Evolutionary conservation across 2,797 vertebrate genomes (phyloP), one percentile per base, ranked within the genome.

Genomic region (Craterocephalus amniculus): DNA sequence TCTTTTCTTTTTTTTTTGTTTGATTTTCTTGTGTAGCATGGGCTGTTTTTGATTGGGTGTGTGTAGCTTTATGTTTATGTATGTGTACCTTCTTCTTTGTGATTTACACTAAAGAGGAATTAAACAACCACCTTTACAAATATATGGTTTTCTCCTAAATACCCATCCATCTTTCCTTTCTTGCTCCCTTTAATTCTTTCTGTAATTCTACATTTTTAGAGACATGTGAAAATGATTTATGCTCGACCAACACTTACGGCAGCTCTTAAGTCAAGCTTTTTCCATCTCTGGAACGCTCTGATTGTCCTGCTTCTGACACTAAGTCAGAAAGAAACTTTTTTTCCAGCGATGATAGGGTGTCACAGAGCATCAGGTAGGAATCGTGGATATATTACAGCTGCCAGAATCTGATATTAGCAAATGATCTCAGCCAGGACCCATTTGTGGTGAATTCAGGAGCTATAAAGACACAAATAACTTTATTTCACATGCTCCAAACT

Each of bases 161-260:
- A 38, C 63, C 26, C 27, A 48, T 45, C 65, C 40, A n/a, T 13
- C 52, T 61, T 58, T 51, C 34, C 32, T 70, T 65, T 51, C 26
- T 52, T 27, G 55, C 61, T 76, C 54, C 63, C 69, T 67, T 64
- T 91, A 88, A 89, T 81, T 93, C 83, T 43, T 8, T n/a, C 7
- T 45, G 8, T n/a, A n/a, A 89, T 29, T 54, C 51, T 67, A 79
- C 81, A 74, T 38, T 67, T 89, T 91, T 79, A 69, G 60, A 74
- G 66, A 88, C 2, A 76, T 84, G 88, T 85, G 84, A 93, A 93
- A 85, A 87, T 88, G 27, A 93, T 92, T 91, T 86, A 89, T 67
- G 51, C 40, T 20, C 36, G 32, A 34, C 32, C 32, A 10, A 20
- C 56, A 29, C 75, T 70, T 69, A 57, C 58, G 40, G 62, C 63